Percentiles rank a stretch among this genome's conserved stretches.
phyloP scores from a whole-genome alignment of 2,888 invertebrate genomes.

The Nemoura dubitans region DNA sequence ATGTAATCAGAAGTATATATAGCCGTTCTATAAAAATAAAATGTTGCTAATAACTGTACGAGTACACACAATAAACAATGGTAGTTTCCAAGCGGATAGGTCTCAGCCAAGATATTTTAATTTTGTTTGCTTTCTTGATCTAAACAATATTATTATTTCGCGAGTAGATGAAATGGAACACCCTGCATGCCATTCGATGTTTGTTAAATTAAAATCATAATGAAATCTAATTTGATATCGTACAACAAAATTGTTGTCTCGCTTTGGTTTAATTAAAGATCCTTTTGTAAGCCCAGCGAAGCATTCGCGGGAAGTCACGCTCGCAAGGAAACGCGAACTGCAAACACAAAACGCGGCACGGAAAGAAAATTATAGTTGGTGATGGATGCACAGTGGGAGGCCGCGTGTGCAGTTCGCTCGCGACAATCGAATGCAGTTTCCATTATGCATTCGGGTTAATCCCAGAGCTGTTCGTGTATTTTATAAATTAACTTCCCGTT shows the following conservation, averaged over 20 bases:
- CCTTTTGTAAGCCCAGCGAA: not conserved
- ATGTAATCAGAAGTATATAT: too few species aligned
- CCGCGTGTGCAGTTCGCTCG: too few species aligned
- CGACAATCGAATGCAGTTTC: not conserved
- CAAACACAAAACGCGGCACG: not conserved
- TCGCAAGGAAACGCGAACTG: not conserved
- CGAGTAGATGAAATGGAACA: not conserved
- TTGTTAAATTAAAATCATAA: not conserved
- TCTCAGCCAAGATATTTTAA: not conserved
- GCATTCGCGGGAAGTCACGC: not conserved
- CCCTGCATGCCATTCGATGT: not conserved
- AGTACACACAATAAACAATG: not conserved
- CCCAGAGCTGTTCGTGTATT: not conserved
- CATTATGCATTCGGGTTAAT: slow-evolving; percentile 7
- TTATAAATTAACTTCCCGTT: not conserved
- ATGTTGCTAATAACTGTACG: not conserved
- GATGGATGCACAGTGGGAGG: too few species aligned
- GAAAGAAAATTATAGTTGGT: not conserved
- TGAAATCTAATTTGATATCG: not conserved
- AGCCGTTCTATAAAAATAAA: not conserved
- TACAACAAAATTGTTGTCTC: not conserved
- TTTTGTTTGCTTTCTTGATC: not conserved
- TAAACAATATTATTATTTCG: not conserved
- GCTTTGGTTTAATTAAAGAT: slow-evolving; percentile 7
- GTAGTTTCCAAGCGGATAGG: not conserved